phyloP scores from a whole-genome alignment of 2,113 vertebrate genomes.

The Pagrus major region DNA sequence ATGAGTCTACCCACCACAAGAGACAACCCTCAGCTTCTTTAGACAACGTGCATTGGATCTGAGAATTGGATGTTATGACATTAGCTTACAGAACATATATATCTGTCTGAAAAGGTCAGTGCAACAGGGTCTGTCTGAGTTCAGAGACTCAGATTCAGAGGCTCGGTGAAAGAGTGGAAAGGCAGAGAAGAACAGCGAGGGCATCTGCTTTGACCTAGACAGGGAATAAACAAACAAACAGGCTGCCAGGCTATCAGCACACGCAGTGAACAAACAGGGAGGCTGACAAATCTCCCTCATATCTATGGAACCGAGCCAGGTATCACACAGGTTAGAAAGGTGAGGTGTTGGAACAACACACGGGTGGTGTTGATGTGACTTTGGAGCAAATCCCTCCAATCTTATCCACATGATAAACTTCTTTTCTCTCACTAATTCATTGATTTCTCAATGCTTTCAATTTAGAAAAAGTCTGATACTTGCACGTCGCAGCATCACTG shows the following conservation, averaged over 20 bases:
- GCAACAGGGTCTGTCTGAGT: slow-evolving; percentile 20
- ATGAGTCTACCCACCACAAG: background rate
- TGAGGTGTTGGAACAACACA: slow-evolving; percentile 38
- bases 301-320: slow-evolving; percentile 67
- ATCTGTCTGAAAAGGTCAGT: slow-evolving; percentile 65
- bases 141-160: slow-evolving; percentile 29
- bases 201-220: slow-evolving; percentile 78
- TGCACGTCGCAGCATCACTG: background rate
- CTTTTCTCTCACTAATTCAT: background rate
- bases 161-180: slow-evolving; percentile 36
- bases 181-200: slow-evolving; percentile 57
- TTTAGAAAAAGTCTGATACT: background rate
- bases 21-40: slow-evolving; percentile 4
- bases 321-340: slow-evolving; percentile 50
- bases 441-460: background rate
- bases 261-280: slow-evolving; percentile 70
- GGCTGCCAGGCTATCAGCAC: slow-evolving; percentile 70
- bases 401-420: background rate
- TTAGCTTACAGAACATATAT: slow-evolving; percentile 51
- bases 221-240: slow-evolving; percentile 78
- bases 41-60: background rate
- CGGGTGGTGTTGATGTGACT: slow-evolving; percentile 4
- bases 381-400: slow-evolving; percentile 18
- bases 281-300: slow-evolving; percentile 68
- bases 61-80: slow-evolving; percentile 47